Evolutionary conservation across 2,113 vertebrate genomes (phyloP).

Genomic region (Lasiurus borealis): DNA sequence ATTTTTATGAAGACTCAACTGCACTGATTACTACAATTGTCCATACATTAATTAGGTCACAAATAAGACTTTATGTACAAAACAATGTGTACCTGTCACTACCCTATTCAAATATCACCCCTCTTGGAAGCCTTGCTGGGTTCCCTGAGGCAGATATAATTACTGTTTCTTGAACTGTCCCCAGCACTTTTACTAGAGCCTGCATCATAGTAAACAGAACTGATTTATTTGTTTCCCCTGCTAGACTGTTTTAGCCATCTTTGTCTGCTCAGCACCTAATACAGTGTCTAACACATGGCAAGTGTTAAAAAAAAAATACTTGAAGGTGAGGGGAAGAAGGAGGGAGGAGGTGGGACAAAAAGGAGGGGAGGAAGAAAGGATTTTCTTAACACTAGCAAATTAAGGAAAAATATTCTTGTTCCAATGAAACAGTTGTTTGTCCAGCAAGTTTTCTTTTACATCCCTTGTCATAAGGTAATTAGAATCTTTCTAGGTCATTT

Average conservation of each 20-base stretch:
- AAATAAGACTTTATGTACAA: neutral
- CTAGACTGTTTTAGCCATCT: neutral
- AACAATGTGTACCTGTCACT: neutral
- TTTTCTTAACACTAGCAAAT: constrained; percentile 21
- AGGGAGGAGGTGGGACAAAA: neutral
- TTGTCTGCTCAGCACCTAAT: neutral
- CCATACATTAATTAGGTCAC: neutral
- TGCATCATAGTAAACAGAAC: neutral
- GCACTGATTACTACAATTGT: neutral
- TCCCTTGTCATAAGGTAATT: constrained; percentile 44
- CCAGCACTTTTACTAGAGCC: neutral
- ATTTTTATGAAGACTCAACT: neutral
- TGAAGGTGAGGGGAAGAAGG: neutral
- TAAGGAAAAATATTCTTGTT: neutral
- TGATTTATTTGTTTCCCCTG: neutral
- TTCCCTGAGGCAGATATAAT: neutral
- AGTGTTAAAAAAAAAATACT: constrained; percentile 14
- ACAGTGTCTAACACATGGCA: constrained; percentile 1
- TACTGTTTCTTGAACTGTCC: neutral
- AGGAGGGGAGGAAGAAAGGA: neutral
- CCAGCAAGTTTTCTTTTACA: constrained; percentile 15
- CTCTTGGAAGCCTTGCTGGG: neutral
- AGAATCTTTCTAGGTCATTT: constrained; percentile 42
- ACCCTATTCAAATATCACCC: neutral
- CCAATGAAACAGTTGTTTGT: neutral